These are phyloP conservation scores for Camponotus fellah DNA, from an alignment of 2,888 invertebrate species.

Conservation along the genomic window DNA sequence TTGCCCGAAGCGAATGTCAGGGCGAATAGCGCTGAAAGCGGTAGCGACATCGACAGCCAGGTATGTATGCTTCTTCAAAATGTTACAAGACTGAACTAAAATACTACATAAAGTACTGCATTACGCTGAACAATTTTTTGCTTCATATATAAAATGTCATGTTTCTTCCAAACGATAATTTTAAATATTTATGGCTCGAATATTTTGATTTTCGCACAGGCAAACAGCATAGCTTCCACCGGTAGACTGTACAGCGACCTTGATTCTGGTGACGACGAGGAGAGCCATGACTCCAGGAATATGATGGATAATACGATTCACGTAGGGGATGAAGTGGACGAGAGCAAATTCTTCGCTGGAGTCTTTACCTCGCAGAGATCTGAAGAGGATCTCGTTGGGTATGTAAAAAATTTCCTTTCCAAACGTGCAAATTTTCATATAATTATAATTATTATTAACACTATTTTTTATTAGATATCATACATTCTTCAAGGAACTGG, in stretches of 20 bases:
- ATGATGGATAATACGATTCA: conserved; percentile 64
- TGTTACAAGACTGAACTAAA: background rate
- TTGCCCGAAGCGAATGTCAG: conserved; percentile 79
- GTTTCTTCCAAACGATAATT: background rate
- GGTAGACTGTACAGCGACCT: conserved; percentile 79
- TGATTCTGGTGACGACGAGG: conserved; percentile 80
- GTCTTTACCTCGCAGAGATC: conserved; percentile 80
- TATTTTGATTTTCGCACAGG: conserved; percentile 65
- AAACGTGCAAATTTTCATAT: background rate
- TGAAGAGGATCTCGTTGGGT: conserved; percentile 81
- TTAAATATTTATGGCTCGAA: background rate
- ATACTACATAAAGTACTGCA: background rate
- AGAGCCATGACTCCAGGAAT: conserved; percentile 72
- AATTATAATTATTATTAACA: background rate
- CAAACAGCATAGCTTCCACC: conserved; percentile 79
- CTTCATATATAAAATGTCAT: background rate
- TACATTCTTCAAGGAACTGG: conserved; percentile 88
- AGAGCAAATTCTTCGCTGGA: conserved; percentile 81
- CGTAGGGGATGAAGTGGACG: conserved; percentile 74
- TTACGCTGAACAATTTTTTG: background rate
- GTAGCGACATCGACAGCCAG: conserved; percentile 84
- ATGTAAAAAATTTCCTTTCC: conserved; percentile 7
- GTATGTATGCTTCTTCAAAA: conserved; percentile 67
- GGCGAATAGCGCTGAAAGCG: conserved; percentile 82
- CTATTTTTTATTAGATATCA: conserved; percentile 86